These are phyloP conservation scores for Eleutherodactylus coqui DNA, from an alignment of 2,797 vertebrate genomes.

Conservation along the genomic window DNA sequence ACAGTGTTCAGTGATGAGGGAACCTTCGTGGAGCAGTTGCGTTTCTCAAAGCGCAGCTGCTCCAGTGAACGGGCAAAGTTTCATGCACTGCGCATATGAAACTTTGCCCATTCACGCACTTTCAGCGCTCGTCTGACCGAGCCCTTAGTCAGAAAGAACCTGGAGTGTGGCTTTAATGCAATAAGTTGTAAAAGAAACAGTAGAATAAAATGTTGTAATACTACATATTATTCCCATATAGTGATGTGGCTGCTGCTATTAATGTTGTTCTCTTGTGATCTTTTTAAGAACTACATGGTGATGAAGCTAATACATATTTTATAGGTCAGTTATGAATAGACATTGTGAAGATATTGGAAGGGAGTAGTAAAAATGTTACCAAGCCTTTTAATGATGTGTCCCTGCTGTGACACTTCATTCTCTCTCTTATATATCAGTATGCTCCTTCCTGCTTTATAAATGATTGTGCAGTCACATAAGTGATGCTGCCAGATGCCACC, in stretches of 20 bases:
- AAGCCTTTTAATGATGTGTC: background rate
- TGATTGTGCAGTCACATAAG: background rate
- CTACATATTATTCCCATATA: background rate
- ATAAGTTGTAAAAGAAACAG: no score
- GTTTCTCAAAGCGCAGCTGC: no score
- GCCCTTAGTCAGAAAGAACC: no score
- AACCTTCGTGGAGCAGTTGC: no score
- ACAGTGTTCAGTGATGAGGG: no score
- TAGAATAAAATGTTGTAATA: background rate
- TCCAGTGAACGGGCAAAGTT: no score
- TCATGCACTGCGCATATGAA: no score
- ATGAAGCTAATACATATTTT: background rate
- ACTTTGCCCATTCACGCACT: no score
- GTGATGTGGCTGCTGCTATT: background rate
- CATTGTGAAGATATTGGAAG: conserved; percentile 3
- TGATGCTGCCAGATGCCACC: background rate
- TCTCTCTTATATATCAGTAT: background rate
- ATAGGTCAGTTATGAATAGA: background rate
- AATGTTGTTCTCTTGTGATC: background rate
- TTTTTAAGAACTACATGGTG: background rate
- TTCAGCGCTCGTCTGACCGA: no score
- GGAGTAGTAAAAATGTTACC: background rate
- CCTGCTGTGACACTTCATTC: background rate
- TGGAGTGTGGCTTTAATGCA: no score
- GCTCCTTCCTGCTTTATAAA: background rate